Percentiles rank a stretch among this genome's conserved stretches.
These are phyloP conservation scores for Crenichthys baileyi DNA, from an alignment of 2,797 vertebrate genomes.

Conservation along the genomic window DNA sequence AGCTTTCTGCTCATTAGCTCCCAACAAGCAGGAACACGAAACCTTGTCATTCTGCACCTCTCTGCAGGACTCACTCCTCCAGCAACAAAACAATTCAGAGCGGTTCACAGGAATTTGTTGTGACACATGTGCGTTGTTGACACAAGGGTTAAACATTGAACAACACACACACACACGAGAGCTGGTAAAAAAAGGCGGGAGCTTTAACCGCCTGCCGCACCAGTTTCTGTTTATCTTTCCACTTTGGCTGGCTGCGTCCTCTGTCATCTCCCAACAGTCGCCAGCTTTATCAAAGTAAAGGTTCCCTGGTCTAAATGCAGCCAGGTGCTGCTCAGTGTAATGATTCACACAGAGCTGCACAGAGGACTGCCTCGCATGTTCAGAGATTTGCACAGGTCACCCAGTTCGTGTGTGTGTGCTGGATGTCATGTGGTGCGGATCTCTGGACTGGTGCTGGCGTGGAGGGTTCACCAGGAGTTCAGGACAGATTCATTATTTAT, in stretches of 20 bases:
- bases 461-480: slow-evolving; percentile 75
- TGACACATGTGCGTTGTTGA: slow-evolving; percentile 74
- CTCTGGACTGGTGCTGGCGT: slow-evolving; percentile 64
- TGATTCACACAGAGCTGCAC: slow-evolving; percentile 60
- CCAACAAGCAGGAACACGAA: slow-evolving; percentile 64
- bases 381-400: slow-evolving; percentile 61
- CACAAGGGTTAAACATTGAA: slow-evolving; percentile 77
- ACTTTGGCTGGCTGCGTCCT: slow-evolving; percentile 40
- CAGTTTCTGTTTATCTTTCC: slow-evolving; percentile 75
- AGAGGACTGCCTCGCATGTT: slow-evolving; percentile 46
- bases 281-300: slow-evolving; percentile 66
- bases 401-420: slow-evolving; percentile 55
- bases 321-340: slow-evolving; percentile 64
- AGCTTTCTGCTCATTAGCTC: slow-evolving; percentile 48
- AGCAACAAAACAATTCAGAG: slow-evolving; percentile 53
- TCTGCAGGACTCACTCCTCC: slow-evolving; percentile 45
- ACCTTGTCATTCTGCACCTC: slow-evolving; percentile 34
- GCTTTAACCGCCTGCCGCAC: slow-evolving; percentile 56
- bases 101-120: slow-evolving; percentile 74
- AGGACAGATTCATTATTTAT: slow-evolving; percentile 76
- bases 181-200: slow-evolving; percentile 63
- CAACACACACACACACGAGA: slow-evolving; percentile 44
- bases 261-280: slow-evolving; percentile 57
- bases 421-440: slow-evolving; percentile 71
- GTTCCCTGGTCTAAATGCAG: slow-evolving; percentile 41